A percentile compares a stretch with the other conserved stretches of the same genome.
phyloP scores from a whole-genome alignment of 2,797 vertebrate species.

The Crenuchus spilurus region DNA sequence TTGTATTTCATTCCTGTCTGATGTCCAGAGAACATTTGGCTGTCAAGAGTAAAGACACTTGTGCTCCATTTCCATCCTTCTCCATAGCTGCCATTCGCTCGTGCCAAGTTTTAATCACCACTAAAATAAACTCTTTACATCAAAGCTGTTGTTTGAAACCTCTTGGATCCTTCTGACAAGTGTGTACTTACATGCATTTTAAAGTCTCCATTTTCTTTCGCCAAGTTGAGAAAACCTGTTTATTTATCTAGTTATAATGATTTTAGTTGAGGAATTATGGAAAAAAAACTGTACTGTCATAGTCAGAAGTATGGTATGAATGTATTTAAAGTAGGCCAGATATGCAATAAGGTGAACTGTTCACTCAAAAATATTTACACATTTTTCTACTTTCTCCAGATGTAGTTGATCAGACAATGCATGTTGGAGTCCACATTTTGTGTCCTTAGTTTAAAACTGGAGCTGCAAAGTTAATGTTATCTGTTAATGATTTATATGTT shows the following conservation, averaged over 20 bases:
- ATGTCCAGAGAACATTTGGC: slow-evolving; percentile 20
- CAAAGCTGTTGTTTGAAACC: slow-evolving; percentile 9
- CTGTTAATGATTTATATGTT: no score
- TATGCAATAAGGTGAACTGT: neutral
- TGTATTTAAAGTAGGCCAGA: neutral
- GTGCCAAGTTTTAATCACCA: slow-evolving; percentile 5
- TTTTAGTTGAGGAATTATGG: neutral
- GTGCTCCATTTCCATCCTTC: neutral
- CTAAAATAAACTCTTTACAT: slow-evolving; percentile 1
- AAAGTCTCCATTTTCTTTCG: slow-evolving; percentile 1
- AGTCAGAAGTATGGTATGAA: neutral
- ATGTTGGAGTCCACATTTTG: no score
- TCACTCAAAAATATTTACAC: no score
- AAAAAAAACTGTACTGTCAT: neutral
- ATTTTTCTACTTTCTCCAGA: no score
- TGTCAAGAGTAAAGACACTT: neutral
- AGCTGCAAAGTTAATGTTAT: no score
- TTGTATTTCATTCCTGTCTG: slow-evolving; percentile 41
- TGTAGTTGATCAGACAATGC: no score
- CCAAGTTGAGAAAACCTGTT: neutral
- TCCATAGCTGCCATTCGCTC: neutral
- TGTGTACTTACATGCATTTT: slow-evolving; percentile 2
- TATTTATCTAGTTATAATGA: slow-evolving; percentile 5
- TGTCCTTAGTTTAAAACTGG: no score
- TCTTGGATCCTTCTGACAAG: neutral